Base-by-base conservation (phyloP, 2,113 vertebrate genomes). In the Beaufortia kweichowensis region DNA sequence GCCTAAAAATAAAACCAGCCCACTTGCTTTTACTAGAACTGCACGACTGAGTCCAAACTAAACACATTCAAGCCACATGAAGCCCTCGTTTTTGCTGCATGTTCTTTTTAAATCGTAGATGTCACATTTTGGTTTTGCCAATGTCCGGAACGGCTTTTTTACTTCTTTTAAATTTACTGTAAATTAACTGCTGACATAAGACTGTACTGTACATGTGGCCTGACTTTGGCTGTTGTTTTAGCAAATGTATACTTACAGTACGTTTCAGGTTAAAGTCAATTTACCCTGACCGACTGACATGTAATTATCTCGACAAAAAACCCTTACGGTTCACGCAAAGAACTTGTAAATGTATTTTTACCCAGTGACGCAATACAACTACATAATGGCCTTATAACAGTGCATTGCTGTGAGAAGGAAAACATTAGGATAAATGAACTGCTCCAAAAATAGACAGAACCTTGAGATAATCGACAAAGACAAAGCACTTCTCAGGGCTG, bases 381-480 rank as follows among this genome's bases (percentile, higher is more conserved):
- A 8, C 56, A 19, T 11, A 5, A 7, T 48, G 55, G 3, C 29
- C 41, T 33, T 68, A 14, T 8, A 29, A 17, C 26, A 48, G 46
- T 50, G n/a, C 12, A 63, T 55, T 39, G 55, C 7, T 69, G 56
- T 26, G 14, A 55, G 24, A 62, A 28, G 24, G 19, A 73, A 73
- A 61, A 61, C 66, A 23, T 21, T 64, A 9, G 71, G 61, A 19
- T 69, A 24, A 66, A 79, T 82, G 29, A 60, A 60, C 33, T 48
- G 1, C 24, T 83, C 76, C 83, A 83, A 82, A 71, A 84, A 81
- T 77, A 65, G 79, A 73, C 81, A 57, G 9, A 76, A 43, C 65
- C 86, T 87, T 87, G 88, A 88, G 79, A 81, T 64, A 65, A 80
- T 71, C n/a, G n/a, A 81, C 67, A 85, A 83, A 86, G 87, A 59